These are phyloP conservation scores for Kradibia gibbosae DNA, from an alignment of 1,140 invertebrate species.

Conservation along the genomic window DNA sequence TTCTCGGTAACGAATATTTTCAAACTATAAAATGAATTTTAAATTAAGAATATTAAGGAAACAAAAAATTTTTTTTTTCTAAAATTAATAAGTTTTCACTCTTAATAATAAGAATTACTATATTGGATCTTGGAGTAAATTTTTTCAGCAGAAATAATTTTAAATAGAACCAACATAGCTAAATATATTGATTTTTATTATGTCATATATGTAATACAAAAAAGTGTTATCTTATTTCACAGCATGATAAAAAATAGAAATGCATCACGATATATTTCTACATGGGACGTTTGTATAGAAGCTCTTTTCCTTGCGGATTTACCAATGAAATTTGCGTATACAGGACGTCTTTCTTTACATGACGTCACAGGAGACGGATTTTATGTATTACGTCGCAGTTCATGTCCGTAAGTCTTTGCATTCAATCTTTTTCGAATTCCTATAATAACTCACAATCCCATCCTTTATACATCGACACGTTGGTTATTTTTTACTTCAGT, in stretches of 20 bases:
- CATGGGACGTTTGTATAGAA: slow-evolving; percentile 74
- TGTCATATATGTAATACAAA: background rate
- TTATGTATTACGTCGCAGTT: slow-evolving; percentile 61
- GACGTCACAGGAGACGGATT: slow-evolving; percentile 72
- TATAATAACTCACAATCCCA: background rate
- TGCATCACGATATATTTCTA: slow-evolving; percentile 66
- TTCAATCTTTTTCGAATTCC: background rate
- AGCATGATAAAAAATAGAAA: slow-evolving; percentile 74
- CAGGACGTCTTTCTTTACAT: slow-evolving; percentile 71
- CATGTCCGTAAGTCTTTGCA: slow-evolving; percentile 58
- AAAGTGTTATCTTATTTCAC: slow-evolving; percentile 13
- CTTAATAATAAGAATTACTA: too few species aligned
- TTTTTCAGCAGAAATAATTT: too few species aligned
- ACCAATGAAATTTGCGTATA: slow-evolving; percentile 74
- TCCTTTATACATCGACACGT: too few species aligned
- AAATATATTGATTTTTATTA: too few species aligned
- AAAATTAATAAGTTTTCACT: too few species aligned
- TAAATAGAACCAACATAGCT: too few species aligned
- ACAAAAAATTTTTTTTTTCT: too few species aligned
- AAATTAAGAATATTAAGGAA: too few species aligned
- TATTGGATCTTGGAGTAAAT: too few species aligned
- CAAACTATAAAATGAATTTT: too few species aligned
- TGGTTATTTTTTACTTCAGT: too few species aligned
- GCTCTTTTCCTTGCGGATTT: slow-evolving; percentile 72
- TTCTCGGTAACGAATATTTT: too few species aligned